phyloP scores from a whole-genome alignment of 2,888 invertebrate genomes.

The Agrochola lota region DNA sequence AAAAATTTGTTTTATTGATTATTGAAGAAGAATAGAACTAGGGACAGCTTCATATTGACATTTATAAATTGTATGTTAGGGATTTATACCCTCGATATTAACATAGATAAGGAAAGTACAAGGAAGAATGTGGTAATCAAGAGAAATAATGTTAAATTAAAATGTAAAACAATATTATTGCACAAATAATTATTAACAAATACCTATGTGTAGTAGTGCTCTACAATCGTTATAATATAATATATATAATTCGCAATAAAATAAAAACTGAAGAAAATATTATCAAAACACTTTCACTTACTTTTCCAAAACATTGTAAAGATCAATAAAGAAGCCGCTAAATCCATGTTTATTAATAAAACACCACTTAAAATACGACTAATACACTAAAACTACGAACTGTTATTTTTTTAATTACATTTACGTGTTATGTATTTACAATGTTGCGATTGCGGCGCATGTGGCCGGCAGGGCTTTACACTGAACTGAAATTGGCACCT shows the following conservation, averaged over 20 bases:
- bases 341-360: conserved; percentile 81
- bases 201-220: neutral
- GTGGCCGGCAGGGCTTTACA: conserved; percentile 76
- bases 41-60: neutral
- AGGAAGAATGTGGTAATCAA: conserved; percentile 1
- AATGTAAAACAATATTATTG: neutral
- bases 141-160: neutral
- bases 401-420: conserved; percentile 65
- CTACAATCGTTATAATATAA: neutral
- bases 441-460: conserved; percentile 73
- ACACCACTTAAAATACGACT: conserved; percentile 69
- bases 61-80: neutral
- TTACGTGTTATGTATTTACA: conserved; percentile 70
- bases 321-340: conserved; percentile 76
- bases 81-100: neutral
- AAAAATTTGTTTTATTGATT: conserved; percentile 33
- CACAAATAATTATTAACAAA: neutral
- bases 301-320: conserved; percentile 82
- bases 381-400: conserved; percentile 66
- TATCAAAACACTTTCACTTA: conserved; percentile 75
- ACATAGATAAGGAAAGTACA: neutral
- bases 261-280: conserved; percentile 1
- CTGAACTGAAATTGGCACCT: conserved; percentile 81
- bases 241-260: conserved; percentile 11
- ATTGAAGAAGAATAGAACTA: neutral